A percentile compares a stretch with the other conserved stretches of the same genome.
Conservation (phyloP, 2,888 invertebrate genomes). For the Stenodera caucasica region DNA sequence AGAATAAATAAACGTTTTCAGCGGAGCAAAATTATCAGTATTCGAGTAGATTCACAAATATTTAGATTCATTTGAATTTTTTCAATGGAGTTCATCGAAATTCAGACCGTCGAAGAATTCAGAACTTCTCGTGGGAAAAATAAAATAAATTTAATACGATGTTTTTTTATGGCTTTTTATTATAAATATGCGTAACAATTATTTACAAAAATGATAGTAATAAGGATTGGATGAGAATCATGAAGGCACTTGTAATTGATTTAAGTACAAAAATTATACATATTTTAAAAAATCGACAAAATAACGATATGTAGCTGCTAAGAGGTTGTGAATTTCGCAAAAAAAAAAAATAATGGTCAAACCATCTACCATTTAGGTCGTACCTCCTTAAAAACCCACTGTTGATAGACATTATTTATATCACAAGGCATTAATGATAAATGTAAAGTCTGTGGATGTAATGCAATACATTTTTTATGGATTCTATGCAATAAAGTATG, state of each 20-base stretch:
- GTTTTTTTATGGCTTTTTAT: background rate
- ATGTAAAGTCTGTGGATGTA: constrained; percentile 79
- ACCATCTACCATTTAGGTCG: constrained; percentile 64
- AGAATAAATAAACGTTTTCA: too few relatives aligned
- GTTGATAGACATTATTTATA: constrained; percentile 81
- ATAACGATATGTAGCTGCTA: constrained; percentile 2
- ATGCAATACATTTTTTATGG: constrained; percentile 79
- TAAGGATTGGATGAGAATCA: background rate
- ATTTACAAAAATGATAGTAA: background rate
- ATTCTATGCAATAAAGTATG: constrained; percentile 75
- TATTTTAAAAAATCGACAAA: background rate
- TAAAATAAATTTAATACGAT: too few relatives aligned
- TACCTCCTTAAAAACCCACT: constrained; percentile 82
- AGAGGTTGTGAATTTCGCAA: background rate
- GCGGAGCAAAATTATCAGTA: too few relatives aligned
- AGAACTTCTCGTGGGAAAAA: too few relatives aligned
- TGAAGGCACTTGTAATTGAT: background rate
- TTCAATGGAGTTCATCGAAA: too few relatives aligned
- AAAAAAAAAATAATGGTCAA: background rate
- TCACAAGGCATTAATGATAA: constrained; percentile 83
- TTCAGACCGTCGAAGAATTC: too few relatives aligned
- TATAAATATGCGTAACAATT: constrained; percentile 3
- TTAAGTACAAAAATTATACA: background rate
- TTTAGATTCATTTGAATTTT: too few relatives aligned
- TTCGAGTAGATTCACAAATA: too few relatives aligned